Percentiles rank a stretch among this genome's conserved stretches.
phyloP scores from a whole-genome alignment of 2,113 vertebrate genomes.

The Callipepla californica region DNA sequence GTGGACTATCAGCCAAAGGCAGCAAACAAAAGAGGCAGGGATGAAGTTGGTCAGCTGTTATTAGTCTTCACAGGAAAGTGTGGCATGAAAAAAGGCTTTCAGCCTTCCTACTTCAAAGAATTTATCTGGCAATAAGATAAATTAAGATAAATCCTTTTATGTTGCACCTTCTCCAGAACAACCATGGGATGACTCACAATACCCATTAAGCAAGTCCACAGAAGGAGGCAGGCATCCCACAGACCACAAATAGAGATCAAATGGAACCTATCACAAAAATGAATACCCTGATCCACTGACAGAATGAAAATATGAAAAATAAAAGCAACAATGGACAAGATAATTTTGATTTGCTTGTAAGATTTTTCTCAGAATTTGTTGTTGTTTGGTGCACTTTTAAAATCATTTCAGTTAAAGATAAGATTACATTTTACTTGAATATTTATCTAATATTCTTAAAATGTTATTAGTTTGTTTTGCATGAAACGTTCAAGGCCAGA shows the following conservation, averaged over 20 bases:
- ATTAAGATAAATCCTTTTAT: fast-evolving
- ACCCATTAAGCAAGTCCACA: fast-evolving
- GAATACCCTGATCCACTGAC: neutral
- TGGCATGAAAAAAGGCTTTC: neutral
- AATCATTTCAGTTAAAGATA: neutral
- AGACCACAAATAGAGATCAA: neutral
- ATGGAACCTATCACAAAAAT: neutral
- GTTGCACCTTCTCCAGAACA: neutral
- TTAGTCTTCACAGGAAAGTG: neutral
- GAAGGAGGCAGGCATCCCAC: neutral
- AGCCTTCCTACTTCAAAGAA: neutral
- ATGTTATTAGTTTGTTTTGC: neutral
- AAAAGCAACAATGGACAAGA: neutral
- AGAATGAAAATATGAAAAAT: neutral
- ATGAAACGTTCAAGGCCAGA: neutral
- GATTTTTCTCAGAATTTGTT: neutral
- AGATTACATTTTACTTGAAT: neutral
- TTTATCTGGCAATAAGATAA: neutral
- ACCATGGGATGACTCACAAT: neutral
- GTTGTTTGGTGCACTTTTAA: neutral
- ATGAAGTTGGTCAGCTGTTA: neutral
- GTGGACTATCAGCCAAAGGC: neutral
- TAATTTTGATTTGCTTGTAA: neutral
- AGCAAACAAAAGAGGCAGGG: neutral
- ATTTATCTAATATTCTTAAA: neutral